Percentiles rank a stretch among this genome's conserved stretches.
Evolutionary conservation across 2,888 invertebrate species (phyloP).

Genomic region (Pomacea canaliculata): DNA sequence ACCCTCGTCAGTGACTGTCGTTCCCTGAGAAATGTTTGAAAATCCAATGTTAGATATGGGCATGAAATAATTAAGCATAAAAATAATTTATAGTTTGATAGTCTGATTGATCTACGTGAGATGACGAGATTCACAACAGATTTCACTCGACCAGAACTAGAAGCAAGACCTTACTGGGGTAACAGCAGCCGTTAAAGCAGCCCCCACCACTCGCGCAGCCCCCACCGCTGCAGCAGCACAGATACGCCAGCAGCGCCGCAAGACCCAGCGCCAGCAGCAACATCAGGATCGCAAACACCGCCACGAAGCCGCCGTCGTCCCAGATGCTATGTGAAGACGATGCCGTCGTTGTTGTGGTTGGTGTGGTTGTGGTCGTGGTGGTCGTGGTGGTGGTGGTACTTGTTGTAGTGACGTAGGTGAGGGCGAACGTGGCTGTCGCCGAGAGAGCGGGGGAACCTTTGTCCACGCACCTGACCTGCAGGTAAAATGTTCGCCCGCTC

Average conservation of each 20-base stretch:
- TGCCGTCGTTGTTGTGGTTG: slow-evolving; percentile 11
- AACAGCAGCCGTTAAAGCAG: not conserved
- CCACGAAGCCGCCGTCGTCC: slow-evolving; percentile 17
- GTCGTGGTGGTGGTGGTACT: slow-evolving; percentile 21
- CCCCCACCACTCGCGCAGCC: not conserved
- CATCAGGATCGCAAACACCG: slow-evolving; percentile 17
- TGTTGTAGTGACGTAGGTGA: slow-evolving; percentile 23
- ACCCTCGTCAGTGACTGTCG: too few species aligned
- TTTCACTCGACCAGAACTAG: too few species aligned
- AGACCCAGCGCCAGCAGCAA: slow-evolving; percentile 6
- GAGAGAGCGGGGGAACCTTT: slow-evolving; percentile 17
- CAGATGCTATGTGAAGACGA: slow-evolving; percentile 8
- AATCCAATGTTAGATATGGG: too few species aligned
- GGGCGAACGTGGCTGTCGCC: slow-evolving; percentile 14
- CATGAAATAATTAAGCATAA: too few species aligned
- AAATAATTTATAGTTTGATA: too few species aligned
- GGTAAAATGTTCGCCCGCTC: not conserved
- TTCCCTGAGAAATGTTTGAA: too few species aligned
- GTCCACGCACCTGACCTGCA: slow-evolving; percentile 16
- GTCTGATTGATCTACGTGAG: too few species aligned
- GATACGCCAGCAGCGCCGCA: not conserved
- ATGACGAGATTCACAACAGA: too few species aligned
- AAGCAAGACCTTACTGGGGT: too few species aligned
- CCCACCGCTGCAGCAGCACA: slow-evolving; percentile 7
- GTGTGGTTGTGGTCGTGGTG: slow-evolving; percentile 23